Evolutionary conservation across 2,797 vertebrate species (phyloP), one percentile per base, ranked within the genome.

Genomic region (Champsocephalus gunnari): DNA sequence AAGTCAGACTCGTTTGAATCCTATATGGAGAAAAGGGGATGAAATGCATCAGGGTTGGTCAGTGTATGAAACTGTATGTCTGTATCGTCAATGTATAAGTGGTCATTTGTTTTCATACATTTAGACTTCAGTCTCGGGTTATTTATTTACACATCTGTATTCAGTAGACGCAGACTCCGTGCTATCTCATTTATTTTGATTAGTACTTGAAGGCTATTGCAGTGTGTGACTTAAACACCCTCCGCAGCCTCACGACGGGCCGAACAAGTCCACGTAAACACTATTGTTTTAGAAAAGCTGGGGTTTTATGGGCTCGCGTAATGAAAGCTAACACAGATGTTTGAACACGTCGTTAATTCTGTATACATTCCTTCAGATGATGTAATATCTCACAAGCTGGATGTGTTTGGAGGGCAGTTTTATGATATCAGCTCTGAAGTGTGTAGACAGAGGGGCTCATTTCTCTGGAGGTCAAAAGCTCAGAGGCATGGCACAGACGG

Each of bases 301-400:
- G 57, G 70, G 65, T 80, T 89, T 89, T 88, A 89, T 77, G 85
- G 79, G 87, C 88, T 64, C 9, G 28, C 68, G 77, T 84, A 88
- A 91, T 87, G 85, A 89, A 91, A 90, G 80, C 87, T 76, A 77
- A 82, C 75, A 67, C 91, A 93, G 92, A 92, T 93, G 91, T 93
- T 91, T 87, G 89, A 91, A 88, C 86, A 86, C 75, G 65, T 83
- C 66, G 79, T 90, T 90, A 85, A 89, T 90, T 84, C 82, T 92
- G 90, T 90, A 86, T 90, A 83, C 87, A 90, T 92, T 90, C 91
- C 87, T 85, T 43, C 73, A 60, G 34, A 82, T 92, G 89, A 92
- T 91, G 91, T 92, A 77, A 90, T 87, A 87, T 83, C 80, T 76
- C 80, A 68, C 72, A 56, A 84, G 76, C 79, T 86, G 75, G 77